Evolutionary conservation across 1,140 invertebrate genomes (phyloP), one percentile per base, ranked within the genome.

Genomic region (Armadillidium nasatum): DNA sequence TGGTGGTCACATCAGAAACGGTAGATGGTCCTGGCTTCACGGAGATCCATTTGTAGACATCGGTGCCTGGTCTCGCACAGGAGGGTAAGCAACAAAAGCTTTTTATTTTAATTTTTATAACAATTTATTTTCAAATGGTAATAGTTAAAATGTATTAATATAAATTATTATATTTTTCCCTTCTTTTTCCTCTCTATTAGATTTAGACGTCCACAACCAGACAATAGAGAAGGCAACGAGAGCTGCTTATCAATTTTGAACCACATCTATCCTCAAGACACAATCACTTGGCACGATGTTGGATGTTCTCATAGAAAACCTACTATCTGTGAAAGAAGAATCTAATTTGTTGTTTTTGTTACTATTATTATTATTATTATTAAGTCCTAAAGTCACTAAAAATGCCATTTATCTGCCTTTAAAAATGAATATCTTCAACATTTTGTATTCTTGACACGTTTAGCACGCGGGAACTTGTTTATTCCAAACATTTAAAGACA

Each of bases 261-360:
- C 84, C 90, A 94, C 82, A 93, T 93, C 86, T 93, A 94, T 87
- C 92, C 93, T 75, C 2, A 33, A 3, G 92, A 94, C 82, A 92
- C 92, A 22, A 90, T 93, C 66, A 90, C 93, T 83, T 94, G 92
- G 92, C 92, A 94, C 82, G 92, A 94, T 82, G 92, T 94, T 23
- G 92, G 91, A 78, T 94, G 92, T 83, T 91, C 93, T 83, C 92
- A 94, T 83, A 89, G 90, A 82, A 94, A 94, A 85, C 89, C 92
- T 4, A 92, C 90, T 85, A 90, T 93, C 19, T 94, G 92, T 83
- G 92, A 94, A 73, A 67, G 73, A 69, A 3, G 2, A 33, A 3
- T 33, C 33, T 33, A 33, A 33, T 1, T 6, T 33, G 33, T 33
- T 33, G 1, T 33, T 33, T 1, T 33, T 33, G 33, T 33, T 33